Base-by-base conservation (phyloP, 2,113 vertebrate species). In the Talpa occidentalis region DNA sequence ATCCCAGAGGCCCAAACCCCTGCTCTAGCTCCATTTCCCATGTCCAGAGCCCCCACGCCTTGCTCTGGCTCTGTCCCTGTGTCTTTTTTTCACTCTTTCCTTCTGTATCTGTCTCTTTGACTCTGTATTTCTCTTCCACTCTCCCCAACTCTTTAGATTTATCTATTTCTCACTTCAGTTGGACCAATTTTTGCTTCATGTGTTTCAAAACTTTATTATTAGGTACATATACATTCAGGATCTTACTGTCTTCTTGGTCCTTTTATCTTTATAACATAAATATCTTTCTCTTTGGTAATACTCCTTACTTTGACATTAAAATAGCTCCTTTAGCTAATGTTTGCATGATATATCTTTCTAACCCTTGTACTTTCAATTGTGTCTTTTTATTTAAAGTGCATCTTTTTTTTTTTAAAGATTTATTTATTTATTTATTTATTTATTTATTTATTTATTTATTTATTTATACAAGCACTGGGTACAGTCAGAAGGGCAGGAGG, bases 181-280 rank as follows among this genome's bases (percentile, higher is more conserved):
- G 32, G 47, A 9, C 74, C 44, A 21, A 1, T 47, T 62, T 77
- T 78, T 78, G 24, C 70, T 89, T 52, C 42, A 5, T 74, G 9
- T 42, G 35, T 85, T 91, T 91, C 84, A 64, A 93, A 59, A 52
- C 73, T 69, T 80, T 79, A 42, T 88, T 84, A 35, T 69, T 73
- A 64, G 69, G 7, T 56, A 17, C 15, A 30, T 72, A 42, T 9
- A 52, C 22, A 22, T 69, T 82, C 35, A 79, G 40, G n/a, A n/a
- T 78, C 87, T 80, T 47, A 77, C 3, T 49, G 8, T 84, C n/a
- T 70, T 60, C 30, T 56, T 78, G 47, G 64, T 87, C 35, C n/a
- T 93, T 96, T 88, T 67, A 54, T 44, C 54, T 77, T 62, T 85
- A n/a, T 89, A 32, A 67, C 82, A 54, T 66, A 15, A 60, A 2